Base-by-base conservation (phyloP, 2,797 vertebrate species). In the Menidia menidia region DNA sequence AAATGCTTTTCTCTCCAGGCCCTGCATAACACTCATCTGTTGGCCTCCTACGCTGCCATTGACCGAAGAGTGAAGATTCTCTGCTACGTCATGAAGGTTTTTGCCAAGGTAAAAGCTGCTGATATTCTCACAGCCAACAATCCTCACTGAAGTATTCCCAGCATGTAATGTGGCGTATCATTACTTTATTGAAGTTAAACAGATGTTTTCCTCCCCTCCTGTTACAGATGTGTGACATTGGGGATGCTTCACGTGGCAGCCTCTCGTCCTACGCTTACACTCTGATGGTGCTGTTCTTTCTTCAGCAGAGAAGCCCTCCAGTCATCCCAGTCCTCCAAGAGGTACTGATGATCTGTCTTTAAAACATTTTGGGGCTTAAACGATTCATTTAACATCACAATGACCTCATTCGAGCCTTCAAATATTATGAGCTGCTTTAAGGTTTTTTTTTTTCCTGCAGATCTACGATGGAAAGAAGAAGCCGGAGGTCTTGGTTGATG, bases 81-180 rank as follows among this genome's bases (percentile, higher is more conserved):
- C 63, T 98, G 97, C 87, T 98, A 98, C n/a, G 95, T 96, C 68
- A 98, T 98, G 96, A 98, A 98, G 90, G 96, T 98, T 74, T 98
- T 98, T 79, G 95, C 96, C n/a, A 98, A 98, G 91, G 97, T 97
- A 58, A 87, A 71, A 35, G 8, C 44, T 0, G 7, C 18, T 51
- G 9, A 1, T 4, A 35, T 9, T 9, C 31, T 16, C 0, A 10
- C 2, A 31, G 8, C 41, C 8, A 30, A 10, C 1, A 11, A 9
- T 25, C 45, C 1, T 61, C 31, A 32, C 3, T 19, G 18, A 43
- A 54, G 1, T 42, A 0, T 16, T 14, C 0, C 14, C 31, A n/a
- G 25, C 25, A 2, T 61, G 4, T 42, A 3, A 5, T 43, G 18
- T 7, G 39, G 7, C 31, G 6, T 35, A 0, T 8, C 39, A 10